Conservation (phyloP, 2,113 vertebrate species). For the Channa argus region DNA sequence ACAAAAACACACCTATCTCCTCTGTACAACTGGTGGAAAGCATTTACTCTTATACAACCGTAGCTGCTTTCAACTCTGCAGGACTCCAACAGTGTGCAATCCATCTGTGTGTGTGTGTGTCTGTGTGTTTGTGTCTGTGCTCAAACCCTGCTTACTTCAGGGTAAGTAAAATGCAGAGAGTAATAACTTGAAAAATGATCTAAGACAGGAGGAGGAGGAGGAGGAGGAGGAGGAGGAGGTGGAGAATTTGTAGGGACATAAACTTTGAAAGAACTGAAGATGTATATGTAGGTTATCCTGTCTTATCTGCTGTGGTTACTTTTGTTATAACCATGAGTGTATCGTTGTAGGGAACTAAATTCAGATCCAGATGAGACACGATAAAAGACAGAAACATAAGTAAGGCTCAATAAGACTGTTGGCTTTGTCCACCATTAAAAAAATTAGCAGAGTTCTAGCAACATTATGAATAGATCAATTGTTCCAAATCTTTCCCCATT, state of each 20-base stretch:
- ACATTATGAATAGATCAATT: no score
- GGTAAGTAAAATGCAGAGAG: conserved; percentile 19
- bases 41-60: conserved; percentile 55
- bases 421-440: background rate
- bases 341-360: background rate
- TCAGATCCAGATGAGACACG: conserved; percentile 33
- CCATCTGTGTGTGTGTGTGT: conserved; percentile 12
- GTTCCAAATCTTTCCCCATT: background rate
- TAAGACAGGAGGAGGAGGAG: conserved; percentile 2
- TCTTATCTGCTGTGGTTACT: conserved; percentile 31
- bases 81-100: conserved; percentile 21
- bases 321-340: conserved; percentile 15
- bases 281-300: background rate
- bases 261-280: conserved; percentile 34
- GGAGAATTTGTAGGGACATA: background rate
- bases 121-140: background rate
- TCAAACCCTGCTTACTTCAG: background rate
- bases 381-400: conserved; percentile 13
- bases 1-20: conserved; percentile 19
- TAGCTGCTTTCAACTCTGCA: conserved; percentile 51
- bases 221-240: no score
- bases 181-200: conserved; percentile 30
- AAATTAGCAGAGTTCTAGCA: conserved; percentile 3
- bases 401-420: conserved; percentile 6
- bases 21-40: conserved; percentile 37